phyloP scores from a whole-genome alignment of 2,888 invertebrate genomes.

The Tetanocera ferruginea region DNA sequence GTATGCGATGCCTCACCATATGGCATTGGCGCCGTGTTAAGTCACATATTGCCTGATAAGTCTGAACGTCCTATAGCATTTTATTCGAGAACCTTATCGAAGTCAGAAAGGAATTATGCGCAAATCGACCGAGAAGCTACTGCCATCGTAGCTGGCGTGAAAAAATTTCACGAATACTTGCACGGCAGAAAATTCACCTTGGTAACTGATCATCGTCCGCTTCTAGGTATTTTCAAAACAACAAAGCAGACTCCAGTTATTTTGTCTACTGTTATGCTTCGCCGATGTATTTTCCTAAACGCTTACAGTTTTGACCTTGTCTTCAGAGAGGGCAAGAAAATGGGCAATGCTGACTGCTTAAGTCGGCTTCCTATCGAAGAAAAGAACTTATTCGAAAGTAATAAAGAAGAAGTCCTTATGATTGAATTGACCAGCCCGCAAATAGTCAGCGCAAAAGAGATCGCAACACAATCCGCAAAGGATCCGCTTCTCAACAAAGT shows the following conservation, averaged over 20 bases:
- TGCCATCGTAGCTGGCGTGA: constrained; percentile 41
- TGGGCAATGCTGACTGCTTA: constrained; percentile 33
- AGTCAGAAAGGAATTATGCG: constrained; percentile 36
- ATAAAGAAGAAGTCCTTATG: too few relatives aligned
- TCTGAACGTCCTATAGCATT: too few relatives aligned
- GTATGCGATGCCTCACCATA: constrained; percentile 49
- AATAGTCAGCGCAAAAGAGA: too few relatives aligned
- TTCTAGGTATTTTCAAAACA: constrained; percentile 45
- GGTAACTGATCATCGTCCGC: constrained; percentile 39
- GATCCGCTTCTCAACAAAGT: too few relatives aligned
- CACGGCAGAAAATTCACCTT: constrained; percentile 43
- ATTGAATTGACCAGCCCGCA: too few relatives aligned
- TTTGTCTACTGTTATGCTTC: constrained; percentile 37
- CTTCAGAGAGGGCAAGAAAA: too few relatives aligned
- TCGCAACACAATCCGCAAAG: too few relatives aligned
- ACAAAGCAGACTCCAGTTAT: constrained; percentile 39
- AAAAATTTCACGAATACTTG: constrained; percentile 46
- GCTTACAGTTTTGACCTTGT: too few relatives aligned
- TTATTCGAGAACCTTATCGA: constrained; percentile 34
- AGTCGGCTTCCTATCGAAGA: constrained; percentile 38
- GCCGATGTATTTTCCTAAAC: too few relatives aligned
- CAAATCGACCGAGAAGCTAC: constrained; percentile 43
- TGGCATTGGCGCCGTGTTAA: constrained; percentile 45
- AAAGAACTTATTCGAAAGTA: constrained; percentile 17
- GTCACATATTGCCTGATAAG: constrained; percentile 39